These are phyloP conservation scores for Ips nitidus DNA, from an alignment of 1,140 invertebrate species.

Conservation along the genomic window DNA sequence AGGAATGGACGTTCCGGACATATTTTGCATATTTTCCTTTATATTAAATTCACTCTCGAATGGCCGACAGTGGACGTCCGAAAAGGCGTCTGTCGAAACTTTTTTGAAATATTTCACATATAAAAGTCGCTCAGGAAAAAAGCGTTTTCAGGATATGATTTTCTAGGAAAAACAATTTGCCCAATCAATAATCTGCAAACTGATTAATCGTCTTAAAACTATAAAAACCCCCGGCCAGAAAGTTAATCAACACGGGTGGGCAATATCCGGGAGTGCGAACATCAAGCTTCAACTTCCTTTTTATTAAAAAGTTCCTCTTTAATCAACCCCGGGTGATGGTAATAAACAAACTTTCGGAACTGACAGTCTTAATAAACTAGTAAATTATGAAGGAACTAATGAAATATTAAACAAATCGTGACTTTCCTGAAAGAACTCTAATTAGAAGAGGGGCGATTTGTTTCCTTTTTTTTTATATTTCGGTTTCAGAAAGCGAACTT, in stretches of 20 bases:
- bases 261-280: constrained; percentile 12
- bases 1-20: constrained; percentile 12
- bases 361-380: constrained; percentile 32
- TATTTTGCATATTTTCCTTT: constrained; percentile 18
- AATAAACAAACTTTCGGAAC: constrained; percentile 28
- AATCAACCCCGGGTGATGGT: constrained; percentile 18
- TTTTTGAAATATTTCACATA: neutral
- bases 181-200: too few species aligned
- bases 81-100: constrained; percentile 6
- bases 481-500: too few species aligned
- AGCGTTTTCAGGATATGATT: too few species aligned
- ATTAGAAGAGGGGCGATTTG: constrained; percentile 12
- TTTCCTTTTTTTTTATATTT: neutral
- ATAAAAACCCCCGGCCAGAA: neutral
- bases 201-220: too few species aligned
- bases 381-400: constrained; percentile 32
- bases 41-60: constrained; percentile 21
- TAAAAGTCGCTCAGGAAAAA: too few species aligned
- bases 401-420: constrained; percentile 34
- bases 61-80: constrained; percentile 3
- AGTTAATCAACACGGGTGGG: constrained; percentile 14
- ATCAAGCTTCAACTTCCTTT: constrained; percentile 17
- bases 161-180: too few species aligned
- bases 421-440: constrained; percentile 26
- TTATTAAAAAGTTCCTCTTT: constrained; percentile 21